These are phyloP conservation scores for Lutjanus erythropterus DNA, from an alignment of 2,113 vertebrate genomes.

Conservation along the genomic window DNA sequence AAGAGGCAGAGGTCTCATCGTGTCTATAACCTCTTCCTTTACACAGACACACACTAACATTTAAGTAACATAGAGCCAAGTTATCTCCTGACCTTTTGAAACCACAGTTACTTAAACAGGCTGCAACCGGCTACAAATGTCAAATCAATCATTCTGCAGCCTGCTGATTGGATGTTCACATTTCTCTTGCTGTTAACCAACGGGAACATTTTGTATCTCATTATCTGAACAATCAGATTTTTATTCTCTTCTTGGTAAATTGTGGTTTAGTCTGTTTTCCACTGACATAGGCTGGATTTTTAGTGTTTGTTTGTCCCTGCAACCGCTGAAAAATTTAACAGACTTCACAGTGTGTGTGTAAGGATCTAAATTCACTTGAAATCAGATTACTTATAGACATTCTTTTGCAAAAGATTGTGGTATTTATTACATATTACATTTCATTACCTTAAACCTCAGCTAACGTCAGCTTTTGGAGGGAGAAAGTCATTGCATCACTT, in stretches of 20 bases:
- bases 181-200: not conserved
- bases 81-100: conserved; percentile 38
- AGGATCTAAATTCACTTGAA: not conserved
- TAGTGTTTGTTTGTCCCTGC: not conserved
- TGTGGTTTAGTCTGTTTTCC: not conserved
- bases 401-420: no score
- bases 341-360: not conserved
- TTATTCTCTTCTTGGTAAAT: not conserved
- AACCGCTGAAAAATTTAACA: no score
- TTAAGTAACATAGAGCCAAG: not conserved
- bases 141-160: conserved; percentile 1
- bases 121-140: conserved; percentile 1
- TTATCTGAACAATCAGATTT: not conserved
- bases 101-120: conserved; percentile 4
- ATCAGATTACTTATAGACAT: not conserved
- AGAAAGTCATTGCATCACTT: no score
- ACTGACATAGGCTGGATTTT: not conserved
- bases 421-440: no score
- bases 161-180: not conserved
- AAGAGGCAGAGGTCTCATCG: conserved; percentile 17
- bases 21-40: conserved; percentile 36
- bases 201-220: not conserved
- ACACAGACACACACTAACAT: conserved; percentile 27
- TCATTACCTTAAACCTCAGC: no score
- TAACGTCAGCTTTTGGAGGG: no score